Conservation (phyloP, 2,797 vertebrate species). For the Dromococcyx pavoninus region DNA sequence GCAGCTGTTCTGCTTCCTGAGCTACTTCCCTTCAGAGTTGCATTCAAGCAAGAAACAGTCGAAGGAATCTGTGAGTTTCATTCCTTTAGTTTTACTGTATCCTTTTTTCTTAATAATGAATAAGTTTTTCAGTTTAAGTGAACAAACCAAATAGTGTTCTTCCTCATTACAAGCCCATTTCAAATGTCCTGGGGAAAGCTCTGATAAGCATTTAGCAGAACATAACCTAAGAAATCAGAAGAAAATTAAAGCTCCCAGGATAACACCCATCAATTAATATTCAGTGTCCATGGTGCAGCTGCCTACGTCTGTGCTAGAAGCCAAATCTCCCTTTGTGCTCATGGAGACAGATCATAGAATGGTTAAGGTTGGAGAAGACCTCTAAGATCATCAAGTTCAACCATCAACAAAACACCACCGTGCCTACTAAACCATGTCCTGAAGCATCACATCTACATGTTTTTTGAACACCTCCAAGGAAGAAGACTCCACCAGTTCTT, state of each 20-base stretch:
- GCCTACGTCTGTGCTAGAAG: not conserved
- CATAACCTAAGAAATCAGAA: not conserved
- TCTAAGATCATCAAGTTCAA: no score
- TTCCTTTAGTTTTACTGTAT: not conserved
- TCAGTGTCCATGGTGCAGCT: not conserved
- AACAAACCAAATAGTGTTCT: not conserved
- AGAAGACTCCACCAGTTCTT: no score
- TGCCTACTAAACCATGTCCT: no score
- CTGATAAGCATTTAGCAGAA: no score
- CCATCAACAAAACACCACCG: no score
- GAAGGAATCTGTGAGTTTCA: not conserved
- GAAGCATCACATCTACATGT: no score
- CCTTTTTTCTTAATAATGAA: not conserved
- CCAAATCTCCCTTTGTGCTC: not conserved
- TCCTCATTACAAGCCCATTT: accelerated
- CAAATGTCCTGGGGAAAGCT: not conserved
- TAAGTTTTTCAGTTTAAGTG: not conserved
- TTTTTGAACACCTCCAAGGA: no score
- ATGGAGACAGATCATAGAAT: not conserved
- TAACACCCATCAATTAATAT: not conserved
- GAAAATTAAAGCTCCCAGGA: not conserved
- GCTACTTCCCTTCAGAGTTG: not conserved
- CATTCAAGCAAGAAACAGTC: not conserved
- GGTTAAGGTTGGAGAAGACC: no score
- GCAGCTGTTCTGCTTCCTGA: not conserved